Conservation (phyloP, 2,888 invertebrate genomes). For the Eupeodes luniger region DNA sequence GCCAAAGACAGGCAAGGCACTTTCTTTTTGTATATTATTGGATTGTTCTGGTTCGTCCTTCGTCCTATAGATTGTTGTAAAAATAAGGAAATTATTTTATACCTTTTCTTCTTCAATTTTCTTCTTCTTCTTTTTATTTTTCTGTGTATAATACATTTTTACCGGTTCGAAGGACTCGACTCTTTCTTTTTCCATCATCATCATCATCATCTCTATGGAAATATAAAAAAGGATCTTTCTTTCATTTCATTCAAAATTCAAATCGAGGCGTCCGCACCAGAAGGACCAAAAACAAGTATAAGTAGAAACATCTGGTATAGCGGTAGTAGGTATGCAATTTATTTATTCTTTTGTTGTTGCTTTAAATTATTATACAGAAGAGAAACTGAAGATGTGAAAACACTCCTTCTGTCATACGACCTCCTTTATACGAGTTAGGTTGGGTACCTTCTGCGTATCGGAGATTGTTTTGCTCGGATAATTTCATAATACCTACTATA, state of each 20-base stretch:
- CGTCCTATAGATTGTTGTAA: not conserved
- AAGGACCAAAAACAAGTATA: conserved; percentile 17
- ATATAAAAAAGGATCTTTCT: conserved; percentile 24
- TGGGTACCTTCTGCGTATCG: conserved; percentile 8
- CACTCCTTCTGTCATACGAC: conserved; percentile 5
- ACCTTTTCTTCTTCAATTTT: not conserved
- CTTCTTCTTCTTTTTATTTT: not conserved
- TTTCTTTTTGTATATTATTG: conserved; percentile 53
- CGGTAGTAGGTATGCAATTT: conserved; percentile 26
- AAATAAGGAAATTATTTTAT: conserved; percentile 38
- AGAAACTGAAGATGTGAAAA: conserved; percentile 22
- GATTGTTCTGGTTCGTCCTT: not conserved
- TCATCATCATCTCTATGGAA: not conserved
- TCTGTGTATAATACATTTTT: not conserved
- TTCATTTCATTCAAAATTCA: conserved; percentile 30
- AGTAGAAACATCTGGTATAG: conserved; percentile 55
- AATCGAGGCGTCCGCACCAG: conserved; percentile 25
- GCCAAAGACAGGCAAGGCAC: conserved; percentile 53
- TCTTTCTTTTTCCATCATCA: not conserved
- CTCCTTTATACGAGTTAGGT: too few species aligned
- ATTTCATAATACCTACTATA: conserved; percentile 2
- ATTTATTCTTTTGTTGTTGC: conserved; percentile 63
- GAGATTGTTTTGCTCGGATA: conserved; percentile 59
- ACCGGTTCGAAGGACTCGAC: conserved; percentile 45
- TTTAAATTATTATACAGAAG: conserved; percentile 14